Percentiles rank a stretch among this genome's conserved stretches.
Evolutionary conservation across 2,113 vertebrate species (phyloP).

Genomic region (Platanista minor): DNA sequence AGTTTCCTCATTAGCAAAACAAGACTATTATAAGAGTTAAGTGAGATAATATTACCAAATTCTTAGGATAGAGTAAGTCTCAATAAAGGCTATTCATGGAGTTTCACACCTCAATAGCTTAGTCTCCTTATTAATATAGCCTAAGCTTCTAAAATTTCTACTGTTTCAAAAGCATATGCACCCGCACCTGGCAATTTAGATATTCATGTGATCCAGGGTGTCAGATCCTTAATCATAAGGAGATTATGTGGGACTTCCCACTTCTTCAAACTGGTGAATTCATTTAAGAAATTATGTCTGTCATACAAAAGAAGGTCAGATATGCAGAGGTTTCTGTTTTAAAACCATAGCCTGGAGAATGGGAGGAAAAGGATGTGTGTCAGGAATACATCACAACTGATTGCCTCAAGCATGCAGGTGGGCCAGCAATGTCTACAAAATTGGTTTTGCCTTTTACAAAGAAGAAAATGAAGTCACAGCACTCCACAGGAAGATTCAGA

Average conservation of each 20-base stretch:
- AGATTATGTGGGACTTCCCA: neutral
- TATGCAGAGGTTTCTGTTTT: constrained; percentile 70
- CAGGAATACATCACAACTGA: constrained; percentile 77
- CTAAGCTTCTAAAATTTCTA: neutral
- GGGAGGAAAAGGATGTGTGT: constrained; percentile 38
- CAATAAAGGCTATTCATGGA: neutral
- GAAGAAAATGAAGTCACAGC: constrained; percentile 64
- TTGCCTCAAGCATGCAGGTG: constrained; percentile 82
- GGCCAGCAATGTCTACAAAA: constrained; percentile 63
- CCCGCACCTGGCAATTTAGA: neutral
- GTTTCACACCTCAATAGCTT: neutral
- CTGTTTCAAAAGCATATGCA: neutral
- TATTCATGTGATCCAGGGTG: constrained; percentile 9
- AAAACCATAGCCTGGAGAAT: constrained; percentile 53
- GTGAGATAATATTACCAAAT: neutral
- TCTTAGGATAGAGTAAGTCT: neutral
- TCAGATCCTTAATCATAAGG: constrained; percentile 45
- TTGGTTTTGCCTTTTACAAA: constrained; percentile 57
- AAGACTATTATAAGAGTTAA: neutral
- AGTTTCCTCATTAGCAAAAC: neutral
- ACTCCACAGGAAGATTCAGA: constrained; percentile 73
- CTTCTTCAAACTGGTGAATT: neutral
- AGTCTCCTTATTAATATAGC: neutral
- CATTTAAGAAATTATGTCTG: constrained; percentile 24
- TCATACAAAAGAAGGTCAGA: constrained; percentile 62